Evolutionary conservation across 2,888 invertebrate species (phyloP), one percentile per base, ranked within the genome.

Genomic region (Sphaeridia pumilis): DNA sequence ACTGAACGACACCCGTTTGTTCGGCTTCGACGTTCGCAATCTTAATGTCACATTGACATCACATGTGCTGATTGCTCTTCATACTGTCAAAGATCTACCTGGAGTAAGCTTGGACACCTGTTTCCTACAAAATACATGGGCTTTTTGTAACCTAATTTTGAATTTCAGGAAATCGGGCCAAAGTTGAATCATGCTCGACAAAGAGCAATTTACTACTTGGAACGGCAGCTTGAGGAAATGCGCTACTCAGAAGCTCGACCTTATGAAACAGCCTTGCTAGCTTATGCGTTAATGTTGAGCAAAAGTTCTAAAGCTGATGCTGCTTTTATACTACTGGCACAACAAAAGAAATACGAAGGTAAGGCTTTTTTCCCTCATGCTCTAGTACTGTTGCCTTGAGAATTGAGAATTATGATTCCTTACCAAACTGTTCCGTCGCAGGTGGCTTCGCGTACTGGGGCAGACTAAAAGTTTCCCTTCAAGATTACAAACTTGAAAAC

Each of bases 41-140:
- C 69, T 73, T 1, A 92, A 92, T 68, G 83, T 94, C 25, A 85
- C 89, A 1, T 74, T 95, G 21, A 95, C 95, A 0, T 92, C 95
- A 0, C 92, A 94, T 68, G 90, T 93, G 0, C 75, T 95, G 5
- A 88, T 94, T 59, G 85, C 88, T 1, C 71, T 95, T 63, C 83
- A 85, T 54, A 78, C 81, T 0, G 87, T 88, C 0, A 87, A 86
- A 70, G 88, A 89, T 71, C 73, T 90, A 20, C 73, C 80, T 0
- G 81, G 80, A 59, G 78, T 76, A 67, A 69, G 76, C 68, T 56
- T 22, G 46, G 50, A 38, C 52, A n/a, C 45, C 25, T 46, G 46
- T 10, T 34, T 20, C 20, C 35, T 47, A 27, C 25, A 24, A 47
- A 20, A 35, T 43, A 41, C 26, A 31, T 58, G 47, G 36, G 46